A percentile compares a stretch with the other conserved stretches of the same genome.
phyloP scores from a whole-genome alignment of 2,113 vertebrate species.

The Strigops habroptila region DNA sequence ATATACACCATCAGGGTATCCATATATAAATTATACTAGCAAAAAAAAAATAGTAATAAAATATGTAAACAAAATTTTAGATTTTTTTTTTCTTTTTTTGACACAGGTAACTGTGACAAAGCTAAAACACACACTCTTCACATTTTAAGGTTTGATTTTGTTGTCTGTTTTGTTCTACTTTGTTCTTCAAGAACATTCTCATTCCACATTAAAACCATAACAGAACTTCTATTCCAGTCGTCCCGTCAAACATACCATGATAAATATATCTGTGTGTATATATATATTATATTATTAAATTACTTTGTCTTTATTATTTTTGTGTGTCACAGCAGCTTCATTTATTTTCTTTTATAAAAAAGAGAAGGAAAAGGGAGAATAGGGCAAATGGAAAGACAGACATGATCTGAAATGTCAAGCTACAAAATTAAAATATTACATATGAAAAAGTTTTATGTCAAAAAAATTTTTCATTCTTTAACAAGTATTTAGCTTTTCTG shows the following conservation, averaged over 20 bases:
- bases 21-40: slow-evolving; percentile 86
- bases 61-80: slow-evolving; percentile 93
- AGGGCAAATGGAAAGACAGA: slow-evolving; percentile 72
- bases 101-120: slow-evolving; percentile 96
- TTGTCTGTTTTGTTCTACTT: slow-evolving; percentile 74
- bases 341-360: slow-evolving; percentile 76
- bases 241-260: slow-evolving; percentile 79
- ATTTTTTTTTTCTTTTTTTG: slow-evolving; percentile 74
- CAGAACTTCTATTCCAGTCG: slow-evolving; percentile 86
- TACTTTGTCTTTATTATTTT: slow-evolving; percentile 67
- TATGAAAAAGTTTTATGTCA: slow-evolving; percentile 58
- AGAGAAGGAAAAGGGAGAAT: slow-evolving; percentile 71
- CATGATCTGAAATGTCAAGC: slow-evolving; percentile 62
- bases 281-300: slow-evolving; percentile 78
- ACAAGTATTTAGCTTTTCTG: slow-evolving; percentile 63
- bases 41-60: slow-evolving; percentile 87
- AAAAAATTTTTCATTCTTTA: slow-evolving; percentile 59
- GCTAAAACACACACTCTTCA: slow-evolving; percentile 89
- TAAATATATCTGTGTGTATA: slow-evolving; percentile 85
- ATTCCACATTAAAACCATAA: slow-evolving; percentile 73
- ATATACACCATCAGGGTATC: slow-evolving; percentile 80
- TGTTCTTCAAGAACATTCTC: slow-evolving; percentile 85
- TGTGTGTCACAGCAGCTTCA: slow-evolving; percentile 82
- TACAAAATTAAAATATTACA: slow-evolving; percentile 75
- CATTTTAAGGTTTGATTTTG: slow-evolving; percentile 79